phyloP scores from a whole-genome alignment of 53 echinoderm and acorn worm genomes.

The Apostichopus leukothele region DNA sequence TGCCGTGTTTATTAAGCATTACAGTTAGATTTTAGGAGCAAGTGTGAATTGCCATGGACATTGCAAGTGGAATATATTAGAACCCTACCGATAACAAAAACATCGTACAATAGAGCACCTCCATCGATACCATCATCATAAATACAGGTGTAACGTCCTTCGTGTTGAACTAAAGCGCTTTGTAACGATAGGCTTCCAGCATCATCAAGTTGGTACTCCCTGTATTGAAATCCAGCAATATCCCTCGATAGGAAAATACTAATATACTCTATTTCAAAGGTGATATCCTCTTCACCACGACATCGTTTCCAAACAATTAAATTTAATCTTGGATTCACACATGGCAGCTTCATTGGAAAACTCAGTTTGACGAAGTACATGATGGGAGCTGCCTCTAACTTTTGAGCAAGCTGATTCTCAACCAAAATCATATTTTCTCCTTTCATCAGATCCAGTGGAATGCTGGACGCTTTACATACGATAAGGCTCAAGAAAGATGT shows the following conservation, averaged over 20 bases:
- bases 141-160: neutral
- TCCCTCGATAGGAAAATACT: neutral
- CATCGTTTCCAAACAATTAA: neutral
- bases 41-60: too few species aligned
- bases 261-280: neutral
- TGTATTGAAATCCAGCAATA: neutral
- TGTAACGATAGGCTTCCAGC: neutral
- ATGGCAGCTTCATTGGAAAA: too few species aligned
- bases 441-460: too few species aligned
- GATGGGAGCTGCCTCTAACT: too few species aligned
- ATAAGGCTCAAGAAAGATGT: too few species aligned
- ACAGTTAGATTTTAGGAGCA: too few species aligned
- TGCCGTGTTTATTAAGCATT: too few species aligned
- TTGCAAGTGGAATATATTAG: too few species aligned
- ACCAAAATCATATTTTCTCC: too few species aligned
- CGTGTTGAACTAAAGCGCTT: neutral
- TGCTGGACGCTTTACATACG: too few species aligned
- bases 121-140: neutral
- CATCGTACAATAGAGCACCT: neutral
- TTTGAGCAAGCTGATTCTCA: too few species aligned
- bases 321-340: neutral
- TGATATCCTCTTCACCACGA: neutral
- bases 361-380: too few species aligned
- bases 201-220: neutral
- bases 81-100: neutral